Conservation (phyloP, 2,797 vertebrate species). For the Telmatherina bonti region DNA sequence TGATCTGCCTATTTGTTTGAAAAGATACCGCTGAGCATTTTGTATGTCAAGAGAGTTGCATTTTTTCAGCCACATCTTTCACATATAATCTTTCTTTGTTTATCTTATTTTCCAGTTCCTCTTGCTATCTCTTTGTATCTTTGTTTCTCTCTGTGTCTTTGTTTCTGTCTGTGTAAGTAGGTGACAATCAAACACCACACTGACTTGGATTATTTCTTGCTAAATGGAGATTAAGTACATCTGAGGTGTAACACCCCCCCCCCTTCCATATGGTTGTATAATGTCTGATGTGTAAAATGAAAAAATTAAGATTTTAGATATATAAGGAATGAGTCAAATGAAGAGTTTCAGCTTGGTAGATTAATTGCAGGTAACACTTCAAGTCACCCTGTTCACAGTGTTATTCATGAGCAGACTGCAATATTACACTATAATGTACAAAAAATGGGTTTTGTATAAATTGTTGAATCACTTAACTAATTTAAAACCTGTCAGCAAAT, state of each 20-base stretch:
- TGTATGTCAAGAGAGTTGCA: conserved; percentile 19
- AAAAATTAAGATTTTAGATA: conserved; percentile 23
- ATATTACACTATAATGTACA: no score
- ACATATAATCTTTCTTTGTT: no score
- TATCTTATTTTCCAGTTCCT: conserved; percentile 1
- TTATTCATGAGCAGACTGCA: background rate
- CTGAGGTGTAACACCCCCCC: background rate
- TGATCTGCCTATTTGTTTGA: conserved; percentile 9
- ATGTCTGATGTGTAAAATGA: no score
- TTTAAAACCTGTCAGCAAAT: background rate
- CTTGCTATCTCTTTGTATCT: conserved; percentile 15
- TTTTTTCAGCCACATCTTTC: no score
- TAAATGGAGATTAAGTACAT: conserved; percentile 29
- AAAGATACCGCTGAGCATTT: conserved; percentile 30
- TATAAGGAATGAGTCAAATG: conserved; percentile 41
- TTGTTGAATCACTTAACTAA: background rate
- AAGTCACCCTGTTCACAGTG: conserved; percentile 6
- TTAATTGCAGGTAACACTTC: conserved; percentile 6
- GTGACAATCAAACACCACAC: conserved; percentile 70
- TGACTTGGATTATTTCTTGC: conserved; percentile 41
- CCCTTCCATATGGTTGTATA: no score
- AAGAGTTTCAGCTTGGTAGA: conserved; percentile 29
- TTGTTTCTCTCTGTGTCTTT: conserved; percentile 37
- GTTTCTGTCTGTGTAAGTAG: conserved; percentile 47
- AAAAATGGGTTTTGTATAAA: no score